Conservation (phyloP, 2,888 invertebrate species). For the Tineola bisselliella region DNA sequence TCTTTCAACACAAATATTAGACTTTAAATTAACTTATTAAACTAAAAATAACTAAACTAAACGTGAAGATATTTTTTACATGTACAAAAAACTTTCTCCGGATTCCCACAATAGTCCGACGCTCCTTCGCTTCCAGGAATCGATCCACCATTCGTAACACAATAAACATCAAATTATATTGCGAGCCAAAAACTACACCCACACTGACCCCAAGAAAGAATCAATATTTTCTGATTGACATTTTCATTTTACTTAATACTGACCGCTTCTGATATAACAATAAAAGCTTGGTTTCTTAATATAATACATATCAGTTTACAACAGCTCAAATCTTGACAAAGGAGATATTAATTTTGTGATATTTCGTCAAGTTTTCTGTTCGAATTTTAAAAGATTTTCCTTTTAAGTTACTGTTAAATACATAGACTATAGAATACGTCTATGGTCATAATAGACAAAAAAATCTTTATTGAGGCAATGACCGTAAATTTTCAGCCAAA, state of each 20-base stretch:
- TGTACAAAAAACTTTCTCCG: not conserved
- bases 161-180: not conserved
- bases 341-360: too few relatives aligned
- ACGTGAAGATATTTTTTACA: too few relatives aligned
- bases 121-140: constrained; percentile 3
- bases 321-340: too few relatives aligned
- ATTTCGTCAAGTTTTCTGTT: too few relatives aligned
- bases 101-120: not conserved
- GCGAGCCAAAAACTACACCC: not conserved
- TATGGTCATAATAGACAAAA: too few relatives aligned
- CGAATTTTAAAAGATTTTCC: too few relatives aligned
- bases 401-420: too few relatives aligned
- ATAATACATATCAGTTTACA: too few relatives aligned
- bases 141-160: not conserved
- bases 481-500: too few relatives aligned
- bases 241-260: not conserved
- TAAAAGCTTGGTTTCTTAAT: too few relatives aligned
- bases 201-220: not conserved
- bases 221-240: not conserved
- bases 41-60: not conserved
- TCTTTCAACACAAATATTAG: not conserved
- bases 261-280: not conserved
- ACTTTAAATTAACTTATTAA: not conserved
- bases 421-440: too few relatives aligned
- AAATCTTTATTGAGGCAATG: too few relatives aligned